phyloP scores from a whole-genome alignment of 2,888 invertebrate species.

The Phlogophora meticulosa region DNA sequence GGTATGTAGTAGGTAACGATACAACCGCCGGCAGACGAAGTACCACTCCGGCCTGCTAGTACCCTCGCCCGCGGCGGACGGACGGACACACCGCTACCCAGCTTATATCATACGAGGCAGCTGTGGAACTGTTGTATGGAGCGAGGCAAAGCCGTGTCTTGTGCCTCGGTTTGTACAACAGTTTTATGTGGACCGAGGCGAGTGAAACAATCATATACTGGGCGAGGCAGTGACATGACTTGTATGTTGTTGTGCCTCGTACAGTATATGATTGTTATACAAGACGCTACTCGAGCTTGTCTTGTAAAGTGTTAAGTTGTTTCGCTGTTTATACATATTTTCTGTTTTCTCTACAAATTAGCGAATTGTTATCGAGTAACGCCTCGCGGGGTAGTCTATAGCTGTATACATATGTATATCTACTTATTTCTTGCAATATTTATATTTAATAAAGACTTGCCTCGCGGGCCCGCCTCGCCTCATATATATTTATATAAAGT shows the following conservation, averaged over 20 bases:
- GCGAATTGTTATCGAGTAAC: slow-evolving; percentile 55
- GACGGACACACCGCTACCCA: slow-evolving; percentile 37
- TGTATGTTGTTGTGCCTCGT: neutral
- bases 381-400: slow-evolving; percentile 46
- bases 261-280: neutral
- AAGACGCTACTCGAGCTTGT: neutral
- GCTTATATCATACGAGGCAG: slow-evolving; percentile 24
- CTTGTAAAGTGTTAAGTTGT: slow-evolving; percentile 15
- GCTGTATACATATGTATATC: slow-evolving; percentile 56
- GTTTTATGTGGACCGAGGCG: neutral
- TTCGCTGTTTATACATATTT: slow-evolving; percentile 16
- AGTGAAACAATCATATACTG: slow-evolving; percentile 1
- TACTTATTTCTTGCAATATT: slow-evolving; percentile 59
- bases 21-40: slow-evolving; percentile 47
- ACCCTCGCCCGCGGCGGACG: slow-evolving; percentile 28
- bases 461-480: slow-evolving; percentile 45
- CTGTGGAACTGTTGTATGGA: slow-evolving; percentile 9
- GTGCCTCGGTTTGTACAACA: slow-evolving; percentile 17
- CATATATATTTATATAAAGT: slow-evolving; percentile 35
- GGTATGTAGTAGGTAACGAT: slow-evolving; percentile 67
- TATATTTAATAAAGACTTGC: slow-evolving; percentile 42
- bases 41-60: slow-evolving; percentile 18
- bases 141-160: slow-evolving; percentile 14
- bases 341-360: slow-evolving; percentile 52
- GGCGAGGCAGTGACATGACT: neutral